Evolutionary conservation across 2,797 vertebrate genomes (phyloP).

Genomic region (Peromyscus nudipes): DNA sequence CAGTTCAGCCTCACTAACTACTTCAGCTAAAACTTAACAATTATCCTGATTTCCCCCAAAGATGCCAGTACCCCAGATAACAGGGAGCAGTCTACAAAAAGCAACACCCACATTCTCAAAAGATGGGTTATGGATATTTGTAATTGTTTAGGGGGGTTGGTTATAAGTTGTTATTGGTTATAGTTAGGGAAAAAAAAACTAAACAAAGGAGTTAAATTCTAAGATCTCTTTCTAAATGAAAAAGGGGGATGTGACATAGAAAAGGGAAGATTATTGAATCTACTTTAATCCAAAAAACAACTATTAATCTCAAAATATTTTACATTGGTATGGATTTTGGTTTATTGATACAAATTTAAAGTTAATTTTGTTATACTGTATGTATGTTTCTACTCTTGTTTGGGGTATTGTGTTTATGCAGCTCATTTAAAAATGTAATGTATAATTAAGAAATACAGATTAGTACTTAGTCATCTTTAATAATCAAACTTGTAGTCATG

Average conservation of each 20-base stretch:
- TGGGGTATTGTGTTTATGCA: not conserved
- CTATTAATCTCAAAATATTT: not conserved
- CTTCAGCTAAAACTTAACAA: not conserved
- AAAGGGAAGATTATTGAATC: not conserved
- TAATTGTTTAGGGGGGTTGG: not conserved
- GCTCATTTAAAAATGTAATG: not conserved
- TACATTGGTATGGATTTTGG: not conserved
- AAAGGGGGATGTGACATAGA: not conserved
- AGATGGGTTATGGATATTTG: not conserved
- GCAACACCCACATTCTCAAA: not conserved
- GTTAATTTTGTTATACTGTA: not conserved
- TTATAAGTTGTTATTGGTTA: not conserved
- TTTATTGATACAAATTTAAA: not conserved
- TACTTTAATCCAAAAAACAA: not conserved
- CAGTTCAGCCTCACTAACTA: not conserved
- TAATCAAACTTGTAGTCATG: not conserved
- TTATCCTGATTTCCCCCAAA: not conserved
- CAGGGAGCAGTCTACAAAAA: not conserved
- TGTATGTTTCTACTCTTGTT: not conserved
- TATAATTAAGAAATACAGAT: not conserved
- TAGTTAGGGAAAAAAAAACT: not conserved
- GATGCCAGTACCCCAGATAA: not conserved
- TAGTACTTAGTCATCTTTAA: not conserved
- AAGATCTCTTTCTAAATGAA: not conserved
- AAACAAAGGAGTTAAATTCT: not conserved